Evolutionary conservation across 1,140 invertebrate species (phyloP), one percentile per base, ranked within the genome.

Genomic region (Heterodera carotae): DNA sequence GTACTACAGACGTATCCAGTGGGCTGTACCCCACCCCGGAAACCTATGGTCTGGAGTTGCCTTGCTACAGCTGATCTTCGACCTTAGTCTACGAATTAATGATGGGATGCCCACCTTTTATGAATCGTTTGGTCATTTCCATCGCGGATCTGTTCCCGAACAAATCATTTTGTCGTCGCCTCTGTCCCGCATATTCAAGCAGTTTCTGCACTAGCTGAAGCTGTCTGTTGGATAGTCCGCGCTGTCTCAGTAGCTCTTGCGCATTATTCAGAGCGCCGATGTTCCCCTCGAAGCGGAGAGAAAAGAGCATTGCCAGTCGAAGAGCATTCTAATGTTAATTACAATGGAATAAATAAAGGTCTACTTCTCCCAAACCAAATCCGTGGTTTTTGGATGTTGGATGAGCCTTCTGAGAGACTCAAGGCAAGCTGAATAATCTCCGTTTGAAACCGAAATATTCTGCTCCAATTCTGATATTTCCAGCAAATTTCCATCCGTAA

Each of bases 401-500:
- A 88, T 27, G 5, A 87, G 76, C 25, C 66, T 22, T 53, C 80
- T 80, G 15, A 87, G 67, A 12, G 53, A 56, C 31, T 88, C 82
- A 15, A 96, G 88, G 84, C 95, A 94, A 66, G 92, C 91, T 1
- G 93, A 92, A 89, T 98, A 95, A 86, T 98, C 95, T 76, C 92
- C 93, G 88, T 95, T 94, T 31, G 64, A 48, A 86, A 94, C 96
- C 31, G 84, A 85, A 6, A 99, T 90, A 89, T 97, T 94, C 90
- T 99, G 97, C 89, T 99, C 96, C 66, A 95, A 89, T 90, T 98
- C 97, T 1, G 96, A 98, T 25, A 98, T 92, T 88, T 95, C 92
- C 69, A 99, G 90, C 43, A 99, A 90, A 87, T 92, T 91, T 81
- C 93, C 90, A 29, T 91, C 91, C 18, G 91, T 91, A 60, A 98